Base-by-base conservation (phyloP, 1,140 invertebrate species). In the Ctenoplectra terminalis region DNA sequence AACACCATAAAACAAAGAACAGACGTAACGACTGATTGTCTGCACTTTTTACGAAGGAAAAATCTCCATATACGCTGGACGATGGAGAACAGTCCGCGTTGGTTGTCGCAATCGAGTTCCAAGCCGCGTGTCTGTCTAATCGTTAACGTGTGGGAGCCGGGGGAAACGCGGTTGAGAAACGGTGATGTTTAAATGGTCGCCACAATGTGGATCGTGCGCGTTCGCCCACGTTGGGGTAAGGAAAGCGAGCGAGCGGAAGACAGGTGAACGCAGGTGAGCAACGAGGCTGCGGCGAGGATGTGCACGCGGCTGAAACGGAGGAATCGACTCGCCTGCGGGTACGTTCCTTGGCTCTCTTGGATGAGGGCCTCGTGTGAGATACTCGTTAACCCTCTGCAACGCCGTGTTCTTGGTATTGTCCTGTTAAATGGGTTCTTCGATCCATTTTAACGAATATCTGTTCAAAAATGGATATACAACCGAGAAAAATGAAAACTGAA, bases 221-320 rank as follows among this genome's bases (percentile, higher is more conserved):
- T 70, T 81, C 83, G 78, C 58, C 69, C 79, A 64, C 80, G 84
- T 73, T 43, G 74, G 82, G 70, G 87, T 61, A 71, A 87, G 75
- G 82, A 85, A 84, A 87, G 74, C 69, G 77, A 87, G 73, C 73
- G 67, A 84, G 48, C 86, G 86, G 85, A 88, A 88, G 87, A 87
- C 87, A 88, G 87, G 87, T 88, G 87, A 88, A 63, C 86, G 87
- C 87, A 82, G 87, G 86, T 85, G 87, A 87, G 82, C 70, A 63
- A 81, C 72, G 61, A 64, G 83, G 67, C 76, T 74, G 79, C 50
- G 72, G 70, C 63, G 70, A 81, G 81, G 85, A 87, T 86, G 78
- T 77, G 77, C 76, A 52, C 70, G 73, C 70, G 79, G 69, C 69
- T 84, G 84, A 86, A 54, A 81, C 85, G 56, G 73, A 87, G 83